Evolutionary conservation across 2,797 vertebrate genomes (phyloP), one percentile per base, ranked within the genome.

Genomic region (Syncerus caffer): DNA sequence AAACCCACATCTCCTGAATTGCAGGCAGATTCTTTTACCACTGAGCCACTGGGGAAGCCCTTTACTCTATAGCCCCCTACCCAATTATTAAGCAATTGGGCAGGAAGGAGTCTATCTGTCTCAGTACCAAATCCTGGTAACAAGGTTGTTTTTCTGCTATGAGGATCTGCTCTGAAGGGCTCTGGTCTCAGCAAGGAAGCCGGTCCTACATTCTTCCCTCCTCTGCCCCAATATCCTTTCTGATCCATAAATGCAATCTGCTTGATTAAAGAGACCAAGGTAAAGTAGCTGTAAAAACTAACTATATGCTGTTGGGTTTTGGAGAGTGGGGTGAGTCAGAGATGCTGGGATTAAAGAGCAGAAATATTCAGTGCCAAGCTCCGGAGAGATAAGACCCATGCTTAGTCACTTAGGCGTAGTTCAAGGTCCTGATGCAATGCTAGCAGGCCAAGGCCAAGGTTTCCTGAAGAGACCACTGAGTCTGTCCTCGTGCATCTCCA

Each of bases 261-360:
- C 38, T 57, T 89, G 55, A 89, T 47, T 60, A 64, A 74, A 93
- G 11, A 92, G 38, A 31, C 38, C 7, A n/a, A 64, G 23, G 58
- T 42, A 74, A 93, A 88, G 53, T 34, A 92, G 15, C 50, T 84
- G 11, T 34, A 78, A 55, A 38, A 16, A 79, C 64, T 19, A 92
- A 31, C 15, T 57, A 17, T 34, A 17, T 1, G 21, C 14, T 1
- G 3, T 51, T 31, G 58, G 29, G 3, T 31, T 2, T 2, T 38
- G 17, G 50, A 38, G 15, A 47, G 6, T 3, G 1, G 29, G 19
- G 38, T 3, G 2, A 7, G 45, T 29, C 3, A 21, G 19, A 12
- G 38, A 12, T n/a, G 1, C n/a, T 42, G 29, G 10, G 13, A 64
- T 85, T 80, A 71, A 85, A 89, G 58, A 64, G 53, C 23, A 57